Conservation (phyloP, 2,888 invertebrate genomes). For the Sympetrum striolatum region DNA sequence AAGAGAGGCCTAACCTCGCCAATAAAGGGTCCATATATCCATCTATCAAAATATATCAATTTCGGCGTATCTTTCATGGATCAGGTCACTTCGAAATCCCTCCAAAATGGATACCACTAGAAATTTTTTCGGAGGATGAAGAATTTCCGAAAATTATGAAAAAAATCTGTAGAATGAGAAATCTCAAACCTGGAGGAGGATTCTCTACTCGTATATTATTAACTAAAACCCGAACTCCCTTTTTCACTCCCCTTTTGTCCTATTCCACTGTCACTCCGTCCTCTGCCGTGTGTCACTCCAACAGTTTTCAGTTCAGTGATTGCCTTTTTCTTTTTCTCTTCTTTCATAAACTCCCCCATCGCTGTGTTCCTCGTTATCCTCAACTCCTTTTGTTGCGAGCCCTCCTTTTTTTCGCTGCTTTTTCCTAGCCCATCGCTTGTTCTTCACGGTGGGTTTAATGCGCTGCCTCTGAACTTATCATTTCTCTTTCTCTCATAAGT, state of each 20-base stretch:
- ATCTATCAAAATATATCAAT: no score
- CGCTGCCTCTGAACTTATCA: constrained; percentile 18
- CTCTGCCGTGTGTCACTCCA: constrained; percentile 9
- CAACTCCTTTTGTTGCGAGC: not conserved
- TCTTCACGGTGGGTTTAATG: constrained; percentile 33
- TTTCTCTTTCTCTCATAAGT: not conserved
- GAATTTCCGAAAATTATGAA: no score
- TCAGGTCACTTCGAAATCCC: not conserved
- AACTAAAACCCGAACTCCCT: not conserved
- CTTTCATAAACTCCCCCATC: not conserved
- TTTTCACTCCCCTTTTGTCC: not conserved
- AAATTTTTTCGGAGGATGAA: not conserved
- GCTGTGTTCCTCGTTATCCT: not conserved
- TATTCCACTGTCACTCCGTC: constrained; percentile 2
- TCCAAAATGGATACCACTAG: not conserved
- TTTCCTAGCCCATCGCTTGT: not conserved
- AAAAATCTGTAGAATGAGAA: no score
- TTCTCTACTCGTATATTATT: not conserved
- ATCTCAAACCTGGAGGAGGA: no score
- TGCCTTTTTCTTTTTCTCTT: constrained; percentile 10
- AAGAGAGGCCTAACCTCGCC: no score
- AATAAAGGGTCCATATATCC: no score
- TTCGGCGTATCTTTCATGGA: no score
- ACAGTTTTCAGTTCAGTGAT: constrained; percentile 38
- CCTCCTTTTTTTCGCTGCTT: not conserved